A percentile compares a stretch with the other conserved stretches of the same genome.
Evolutionary conservation across 2,113 vertebrate genomes (phyloP).

Genomic region (Toxostoma redivivum): DNA sequence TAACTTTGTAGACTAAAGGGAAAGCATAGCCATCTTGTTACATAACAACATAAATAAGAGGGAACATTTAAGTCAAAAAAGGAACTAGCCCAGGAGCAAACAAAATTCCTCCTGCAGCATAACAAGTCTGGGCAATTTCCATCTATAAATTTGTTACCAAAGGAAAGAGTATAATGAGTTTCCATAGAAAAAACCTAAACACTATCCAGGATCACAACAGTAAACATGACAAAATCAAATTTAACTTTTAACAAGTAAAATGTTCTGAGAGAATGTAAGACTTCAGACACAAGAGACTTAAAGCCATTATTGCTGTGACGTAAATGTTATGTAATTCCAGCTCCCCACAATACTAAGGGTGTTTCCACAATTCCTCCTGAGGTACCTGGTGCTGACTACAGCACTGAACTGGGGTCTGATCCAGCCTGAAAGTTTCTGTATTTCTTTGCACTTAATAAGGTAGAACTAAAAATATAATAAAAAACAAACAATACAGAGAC

Average conservation of each 20-base stretch:
- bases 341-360: not conserved
- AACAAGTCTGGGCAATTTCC: not conserved
- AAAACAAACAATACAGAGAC: not conserved
- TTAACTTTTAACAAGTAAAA: not conserved
- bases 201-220: not conserved
- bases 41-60: not conserved
- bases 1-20: not conserved
- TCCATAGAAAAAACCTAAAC: not conserved
- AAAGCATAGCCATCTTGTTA: not conserved
- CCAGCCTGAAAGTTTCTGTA: not conserved
- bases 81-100: not conserved
- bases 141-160: not conserved
- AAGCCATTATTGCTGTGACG: not conserved
- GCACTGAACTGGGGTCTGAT: not conserved
- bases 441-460: not conserved
- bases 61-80: not conserved
- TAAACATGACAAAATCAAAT: not conserved
- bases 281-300: not conserved
- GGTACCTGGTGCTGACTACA: not conserved
- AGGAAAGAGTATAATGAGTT: not conserved
- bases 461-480: not conserved
- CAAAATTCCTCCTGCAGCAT: not conserved
- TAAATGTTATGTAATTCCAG: not conserved
- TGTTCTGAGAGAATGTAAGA: not conserved
- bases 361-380: not conserved